Evolutionary conservation across 2,888 invertebrate species (phyloP).

Genomic region (Melinopterus prodromus): DNA sequence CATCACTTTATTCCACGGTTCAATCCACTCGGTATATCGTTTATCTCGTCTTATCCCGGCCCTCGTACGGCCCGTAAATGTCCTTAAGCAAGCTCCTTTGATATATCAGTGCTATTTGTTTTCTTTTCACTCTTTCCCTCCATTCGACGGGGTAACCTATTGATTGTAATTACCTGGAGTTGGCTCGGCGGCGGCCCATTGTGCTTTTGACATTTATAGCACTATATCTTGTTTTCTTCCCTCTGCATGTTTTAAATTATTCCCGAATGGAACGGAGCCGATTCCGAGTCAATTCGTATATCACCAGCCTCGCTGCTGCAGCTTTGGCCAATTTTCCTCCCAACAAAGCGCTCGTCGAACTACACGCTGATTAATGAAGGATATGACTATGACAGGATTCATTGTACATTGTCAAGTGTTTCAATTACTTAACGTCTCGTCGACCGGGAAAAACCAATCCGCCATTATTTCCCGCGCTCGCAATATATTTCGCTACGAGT

Average conservation of each 20-base stretch:
- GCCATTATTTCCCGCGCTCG: not conserved
- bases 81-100: constrained; percentile 56
- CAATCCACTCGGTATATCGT: constrained; percentile 58
- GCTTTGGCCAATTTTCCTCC: not conserved
- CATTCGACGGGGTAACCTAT: constrained; percentile 32
- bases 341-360: not conserved
- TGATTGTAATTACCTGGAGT: constrained; percentile 41
- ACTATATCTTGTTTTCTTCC: constrained; percentile 4
- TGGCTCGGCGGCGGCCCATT: constrained; percentile 7
- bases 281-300: not conserved
- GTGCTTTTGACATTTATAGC: constrained; percentile 4
- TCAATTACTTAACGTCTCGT: not conserved
- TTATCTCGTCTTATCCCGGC: constrained; percentile 56
- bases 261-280: not conserved
- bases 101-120: constrained; percentile 58
- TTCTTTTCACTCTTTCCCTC: constrained; percentile 40
- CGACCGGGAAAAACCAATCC: not conserved
- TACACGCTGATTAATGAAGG: not conserved
- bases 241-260: not conserved
- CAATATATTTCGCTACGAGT: not conserved
- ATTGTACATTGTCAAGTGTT: constrained; percentile 4
- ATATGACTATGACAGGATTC: not conserved
- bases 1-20: constrained; percentile 58
- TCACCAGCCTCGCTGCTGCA: not conserved
- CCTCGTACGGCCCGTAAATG: constrained; percentile 54